Evolutionary conservation across 1,140 invertebrate species (phyloP).

Genomic region (Drosophila equinoxialis): DNA sequence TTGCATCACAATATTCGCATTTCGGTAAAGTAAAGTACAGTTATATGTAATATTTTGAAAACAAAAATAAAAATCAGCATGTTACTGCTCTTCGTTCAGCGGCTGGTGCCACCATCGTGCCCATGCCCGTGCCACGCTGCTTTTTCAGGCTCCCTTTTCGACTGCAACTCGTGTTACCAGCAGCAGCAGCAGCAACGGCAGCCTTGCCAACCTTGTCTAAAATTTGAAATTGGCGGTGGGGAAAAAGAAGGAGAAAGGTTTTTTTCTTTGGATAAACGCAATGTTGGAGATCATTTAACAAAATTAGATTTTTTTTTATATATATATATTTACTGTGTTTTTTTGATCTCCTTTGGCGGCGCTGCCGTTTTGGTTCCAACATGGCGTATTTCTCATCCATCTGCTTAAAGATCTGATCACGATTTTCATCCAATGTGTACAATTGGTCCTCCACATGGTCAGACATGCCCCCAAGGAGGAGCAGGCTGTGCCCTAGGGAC

Average conservation of each 20-base stretch:
- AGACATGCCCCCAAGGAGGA: constrained; percentile 2
- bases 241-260: background rate
- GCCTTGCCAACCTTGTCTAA: constrained; percentile 34
- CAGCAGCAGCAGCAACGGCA: too few species aligned
- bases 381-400: constrained; percentile 39
- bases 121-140: constrained; percentile 56
- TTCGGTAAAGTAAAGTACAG: constrained; percentile 3
- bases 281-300: background rate
- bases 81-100: constrained; percentile 40
- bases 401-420: constrained; percentile 24
- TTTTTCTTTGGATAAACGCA: background rate
- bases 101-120: constrained; percentile 22
- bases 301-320: background rate
- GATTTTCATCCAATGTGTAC: constrained; percentile 18
- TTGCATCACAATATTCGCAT: background rate
- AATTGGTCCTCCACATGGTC: constrained; percentile 48
- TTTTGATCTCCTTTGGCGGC: background rate
- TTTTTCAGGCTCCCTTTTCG: constrained; percentile 45
- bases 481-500: background rate
- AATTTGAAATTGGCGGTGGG: background rate
- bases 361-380: background rate
- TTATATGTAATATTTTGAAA: constrained; percentile 4
- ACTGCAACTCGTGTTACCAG: constrained; percentile 31
- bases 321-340: constrained; percentile 25
- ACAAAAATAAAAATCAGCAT: constrained; percentile 38